Evolutionary conservation across 2,797 vertebrate genomes (phyloP).

Genomic region (Syncerus caffer): DNA sequence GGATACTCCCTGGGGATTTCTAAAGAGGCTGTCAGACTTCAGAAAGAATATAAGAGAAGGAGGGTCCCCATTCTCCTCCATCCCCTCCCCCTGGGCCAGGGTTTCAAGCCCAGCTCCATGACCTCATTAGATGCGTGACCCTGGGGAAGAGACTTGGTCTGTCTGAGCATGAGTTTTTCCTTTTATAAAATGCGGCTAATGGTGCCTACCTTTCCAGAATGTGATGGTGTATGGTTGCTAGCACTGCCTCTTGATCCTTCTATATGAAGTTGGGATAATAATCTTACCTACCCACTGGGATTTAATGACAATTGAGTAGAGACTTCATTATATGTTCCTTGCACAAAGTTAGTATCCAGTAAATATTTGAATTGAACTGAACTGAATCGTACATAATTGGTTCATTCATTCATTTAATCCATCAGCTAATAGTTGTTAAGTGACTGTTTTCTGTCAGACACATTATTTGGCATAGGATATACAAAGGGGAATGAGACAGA

Average conservation of each 20-base stretch:
- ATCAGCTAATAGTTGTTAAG: background rate
- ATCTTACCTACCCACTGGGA: background rate
- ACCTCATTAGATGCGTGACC: background rate
- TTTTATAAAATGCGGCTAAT: background rate
- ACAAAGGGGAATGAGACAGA: background rate
- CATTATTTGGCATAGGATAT: background rate
- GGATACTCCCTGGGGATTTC: background rate
- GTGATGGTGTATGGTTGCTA: background rate
- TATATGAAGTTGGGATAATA: background rate
- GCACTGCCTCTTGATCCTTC: background rate
- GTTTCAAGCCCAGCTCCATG: background rate
- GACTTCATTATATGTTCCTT: background rate
- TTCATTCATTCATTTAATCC: slow-evolving; percentile 6
- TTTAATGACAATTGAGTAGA: background rate
- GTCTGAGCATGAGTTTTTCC: background rate
- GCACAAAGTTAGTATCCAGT: background rate
- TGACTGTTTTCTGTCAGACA: background rate
- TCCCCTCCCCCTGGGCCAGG: background rate
- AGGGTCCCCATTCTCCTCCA: background rate
- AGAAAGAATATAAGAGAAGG: background rate
- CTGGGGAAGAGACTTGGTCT: background rate
- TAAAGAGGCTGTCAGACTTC: background rate
- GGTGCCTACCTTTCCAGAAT: background rate
- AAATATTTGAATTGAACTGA: slow-evolving; percentile 13
- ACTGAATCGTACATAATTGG: background rate